Evolutionary conservation across 2,888 invertebrate genomes (phyloP).

Genomic region (Archaeoteleia sp.): DNA sequence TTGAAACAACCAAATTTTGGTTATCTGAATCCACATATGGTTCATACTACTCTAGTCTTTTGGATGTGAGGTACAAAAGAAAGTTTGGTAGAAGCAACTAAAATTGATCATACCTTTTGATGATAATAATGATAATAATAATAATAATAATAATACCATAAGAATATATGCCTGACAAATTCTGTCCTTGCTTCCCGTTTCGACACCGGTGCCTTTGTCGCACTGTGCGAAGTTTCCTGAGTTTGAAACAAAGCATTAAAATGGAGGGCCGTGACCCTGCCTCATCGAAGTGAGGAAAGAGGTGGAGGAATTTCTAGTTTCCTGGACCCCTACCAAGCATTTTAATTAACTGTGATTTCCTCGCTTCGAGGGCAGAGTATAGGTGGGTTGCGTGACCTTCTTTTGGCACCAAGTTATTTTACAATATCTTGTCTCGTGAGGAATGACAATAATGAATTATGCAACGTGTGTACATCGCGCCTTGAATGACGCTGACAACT

Average conservation of each 20-base stretch:
- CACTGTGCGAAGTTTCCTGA: slow-evolving; percentile 12
- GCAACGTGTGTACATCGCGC: slow-evolving; percentile 39
- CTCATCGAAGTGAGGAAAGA: slow-evolving; percentile 16
- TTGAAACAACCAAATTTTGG: no score
- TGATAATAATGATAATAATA: no score
- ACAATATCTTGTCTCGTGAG: slow-evolving; percentile 34
- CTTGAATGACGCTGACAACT: slow-evolving; percentile 21
- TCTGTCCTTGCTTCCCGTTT: no score
- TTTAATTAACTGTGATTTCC: slow-evolving; percentile 49
- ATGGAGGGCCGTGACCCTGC: slow-evolving; percentile 26
- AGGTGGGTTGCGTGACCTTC: slow-evolving; percentile 42
- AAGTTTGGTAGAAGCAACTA: no score
- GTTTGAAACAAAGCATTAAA: slow-evolving; percentile 31
- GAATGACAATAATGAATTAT: slow-evolving; percentile 46
- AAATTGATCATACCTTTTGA: no score
- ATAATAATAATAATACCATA: no score
- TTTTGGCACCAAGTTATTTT: slow-evolving; percentile 34
- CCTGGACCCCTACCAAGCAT: slow-evolving; percentile 40
- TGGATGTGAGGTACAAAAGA: no score
- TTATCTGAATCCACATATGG: no score
- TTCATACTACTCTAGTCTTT: no score
- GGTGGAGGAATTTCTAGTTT: slow-evolving; percentile 32
- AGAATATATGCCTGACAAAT: no score
- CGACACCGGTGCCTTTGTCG: no score
- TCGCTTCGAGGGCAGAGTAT: slow-evolving; percentile 22